Evolutionary conservation across 1,140 invertebrate genomes (phyloP), one percentile per base, ranked within the genome.

Genomic region (Brachionus sp.): DNA sequence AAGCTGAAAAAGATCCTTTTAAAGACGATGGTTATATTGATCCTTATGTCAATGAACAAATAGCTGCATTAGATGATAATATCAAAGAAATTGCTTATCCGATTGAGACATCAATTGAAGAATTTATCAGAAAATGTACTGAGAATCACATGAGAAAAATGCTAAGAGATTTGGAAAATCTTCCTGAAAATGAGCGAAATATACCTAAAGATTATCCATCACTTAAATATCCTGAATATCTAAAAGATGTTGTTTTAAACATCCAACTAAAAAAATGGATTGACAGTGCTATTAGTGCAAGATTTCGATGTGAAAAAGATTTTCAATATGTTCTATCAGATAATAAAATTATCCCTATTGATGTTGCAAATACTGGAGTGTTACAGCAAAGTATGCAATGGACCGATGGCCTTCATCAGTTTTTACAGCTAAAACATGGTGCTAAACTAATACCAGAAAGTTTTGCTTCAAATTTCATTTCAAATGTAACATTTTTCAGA

Each of bases 321-420:
- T n/a, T n/a, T n/a, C 77, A 78, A 23, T 78, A 78, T 35, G 25
- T 78, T 53, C 42, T 78, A 0, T 10, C 35, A 53, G 77, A 78
- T 13, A 23, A 44, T 35, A 42, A 78, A 78, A 78, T 78, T 1
- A 53, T 23, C 5, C 77, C 77, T 16, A 44, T 78, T 53, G 77
- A 78, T n/a, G 50, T 50, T 42, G 16, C 6, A 23, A 78, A 44
- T 12, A 78, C 77, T 13, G 77, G 77, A 0, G 53, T 78, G 13
- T 16, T 78, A n/a, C 77, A 78, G 13, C 50, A 19, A 9, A 5
- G 42, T 37, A 78, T 44, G n/a, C 50, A 39, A 37, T 78, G 77
- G 77, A 66, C 46, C 6, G 77, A 80, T 66, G 77, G 77, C 29
- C 25, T 80, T 6, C 77, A 80, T 80, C 77, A 80, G 25, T 80